These are phyloP conservation scores for Myiotriccus ornatus DNA, from an alignment of 2,797 vertebrate genomes.

Conservation along the genomic window DNA sequence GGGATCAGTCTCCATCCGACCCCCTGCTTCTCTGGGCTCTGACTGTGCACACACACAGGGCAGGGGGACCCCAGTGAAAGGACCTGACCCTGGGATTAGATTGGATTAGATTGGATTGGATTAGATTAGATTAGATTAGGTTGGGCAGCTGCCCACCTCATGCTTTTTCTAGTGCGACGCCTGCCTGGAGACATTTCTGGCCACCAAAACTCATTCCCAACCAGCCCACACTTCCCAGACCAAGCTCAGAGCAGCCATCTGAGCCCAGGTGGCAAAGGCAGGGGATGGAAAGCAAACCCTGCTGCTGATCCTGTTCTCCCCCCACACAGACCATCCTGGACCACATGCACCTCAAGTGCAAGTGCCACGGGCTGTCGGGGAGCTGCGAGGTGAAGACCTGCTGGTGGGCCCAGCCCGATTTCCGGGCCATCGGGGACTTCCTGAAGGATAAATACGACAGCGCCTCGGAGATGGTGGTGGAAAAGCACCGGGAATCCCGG, in stretches of 20 bases:
- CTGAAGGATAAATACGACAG: conserved; percentile 99
- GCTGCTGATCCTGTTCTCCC: not conserved
- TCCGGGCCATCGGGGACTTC: conserved; percentile 93
- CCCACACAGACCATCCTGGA: conserved; percentile 89
- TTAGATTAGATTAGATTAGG: not conserved
- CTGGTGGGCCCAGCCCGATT: conserved; percentile 98
- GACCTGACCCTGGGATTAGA: not conserved
- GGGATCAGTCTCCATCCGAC: not conserved
- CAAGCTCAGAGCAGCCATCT: not conserved
- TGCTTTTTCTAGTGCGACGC: fast-evolving
- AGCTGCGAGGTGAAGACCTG: conserved; percentile 99
- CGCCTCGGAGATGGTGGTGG: conserved; percentile 97
- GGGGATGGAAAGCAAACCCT: fast-evolving
- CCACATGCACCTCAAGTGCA: conserved; percentile 98
- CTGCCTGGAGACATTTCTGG: not conserved
- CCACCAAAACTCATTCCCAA: not conserved
- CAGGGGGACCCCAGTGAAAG: not conserved
- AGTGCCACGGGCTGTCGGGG: conserved; percentile 95
- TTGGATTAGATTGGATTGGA: not conserved
- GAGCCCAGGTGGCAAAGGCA: fast-evolving
- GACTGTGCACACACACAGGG: not conserved
- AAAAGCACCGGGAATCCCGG: conserved; percentile 92
- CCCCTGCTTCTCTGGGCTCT: not conserved
- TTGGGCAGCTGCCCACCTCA: not conserved
- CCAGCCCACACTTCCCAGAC: not conserved